Evolutionary conservation across 2,888 invertebrate genomes (phyloP).

Genomic region (Orgyia antiqua): DNA sequence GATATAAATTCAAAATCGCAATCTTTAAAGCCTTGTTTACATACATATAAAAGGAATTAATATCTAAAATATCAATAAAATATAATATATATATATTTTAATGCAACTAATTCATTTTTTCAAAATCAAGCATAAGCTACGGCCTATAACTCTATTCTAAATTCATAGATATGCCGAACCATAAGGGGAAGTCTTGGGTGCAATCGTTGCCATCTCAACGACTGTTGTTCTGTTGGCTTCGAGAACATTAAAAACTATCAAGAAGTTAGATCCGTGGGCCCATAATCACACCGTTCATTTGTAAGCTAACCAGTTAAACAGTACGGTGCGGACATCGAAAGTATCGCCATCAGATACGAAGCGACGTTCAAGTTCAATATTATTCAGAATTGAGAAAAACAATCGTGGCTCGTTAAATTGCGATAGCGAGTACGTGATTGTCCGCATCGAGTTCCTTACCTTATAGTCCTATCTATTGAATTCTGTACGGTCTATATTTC

Average conservation of each 20-base stretch:
- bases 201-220: slow-evolving; percentile 60
- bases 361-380: slow-evolving; percentile 69
- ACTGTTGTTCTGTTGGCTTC: slow-evolving; percentile 51
- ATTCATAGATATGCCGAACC: slow-evolving; percentile 53
- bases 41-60: no score
- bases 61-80: no score
- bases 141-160: slow-evolving; percentile 64
- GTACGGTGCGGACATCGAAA: slow-evolving; percentile 62
- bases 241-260: slow-evolving; percentile 76
- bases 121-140: slow-evolving; percentile 21
- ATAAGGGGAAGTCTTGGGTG: slow-evolving; percentile 66
- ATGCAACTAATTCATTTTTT: no score
- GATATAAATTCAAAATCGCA: no score
- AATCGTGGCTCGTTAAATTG: slow-evolving; percentile 75
- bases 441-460: slow-evolving; percentile 50
- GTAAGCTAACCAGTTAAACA: slow-evolving; percentile 66
- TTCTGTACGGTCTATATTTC: slow-evolving; percentile 27
- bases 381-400: slow-evolving; percentile 76
- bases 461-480: slow-evolving; percentile 38
- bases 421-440: slow-evolving; percentile 65
- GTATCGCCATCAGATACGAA: slow-evolving; percentile 71
- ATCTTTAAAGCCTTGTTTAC: no score
- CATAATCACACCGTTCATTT: slow-evolving; percentile 75
- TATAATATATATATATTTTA: no score
- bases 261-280: slow-evolving; percentile 67